A percentile compares a stretch with the other conserved stretches of the same genome.
Evolutionary conservation across 2,888 invertebrate species (phyloP).

Genomic region (Crossocerus cetratus): DNA sequence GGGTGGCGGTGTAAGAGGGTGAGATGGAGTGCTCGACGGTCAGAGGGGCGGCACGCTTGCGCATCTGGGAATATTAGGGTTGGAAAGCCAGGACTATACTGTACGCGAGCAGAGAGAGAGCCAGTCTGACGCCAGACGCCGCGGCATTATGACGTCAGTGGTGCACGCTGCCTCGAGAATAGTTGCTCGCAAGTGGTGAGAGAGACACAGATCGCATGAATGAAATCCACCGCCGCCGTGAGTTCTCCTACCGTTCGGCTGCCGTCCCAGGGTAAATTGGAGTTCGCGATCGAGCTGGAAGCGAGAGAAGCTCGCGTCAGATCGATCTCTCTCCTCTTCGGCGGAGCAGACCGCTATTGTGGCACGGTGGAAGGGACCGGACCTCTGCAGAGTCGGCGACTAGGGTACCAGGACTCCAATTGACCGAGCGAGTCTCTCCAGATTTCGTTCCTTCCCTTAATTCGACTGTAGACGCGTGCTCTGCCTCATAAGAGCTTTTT

Average conservation of each 20-base stretch:
- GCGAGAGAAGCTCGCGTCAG: too few relatives aligned
- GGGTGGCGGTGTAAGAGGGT: not conserved
- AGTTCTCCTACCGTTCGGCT: not conserved
- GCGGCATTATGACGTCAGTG: slow-evolving; percentile 74
- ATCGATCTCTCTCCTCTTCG: too few relatives aligned
- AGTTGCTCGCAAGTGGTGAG: slow-evolving; percentile 49
- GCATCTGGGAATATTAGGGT: slow-evolving; percentile 19
- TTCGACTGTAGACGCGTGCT: too few relatives aligned
- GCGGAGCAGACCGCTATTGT: too few relatives aligned
- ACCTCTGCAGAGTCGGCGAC: too few relatives aligned
- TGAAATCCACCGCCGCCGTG: slow-evolving; percentile 51
- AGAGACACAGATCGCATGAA: slow-evolving; percentile 55
- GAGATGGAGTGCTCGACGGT: slow-evolving; percentile 20
- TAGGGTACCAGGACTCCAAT: too few relatives aligned
- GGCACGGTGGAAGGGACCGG: too few relatives aligned
- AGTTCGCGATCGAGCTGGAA: too few relatives aligned
- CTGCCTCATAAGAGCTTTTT: too few relatives aligned
- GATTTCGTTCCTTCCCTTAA: too few relatives aligned
- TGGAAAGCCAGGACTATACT: slow-evolving; percentile 44
- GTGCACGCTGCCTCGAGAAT: slow-evolving; percentile 58
- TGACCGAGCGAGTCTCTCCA: too few relatives aligned
- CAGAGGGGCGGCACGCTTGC: slow-evolving; percentile 49
- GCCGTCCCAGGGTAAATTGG: not conserved
- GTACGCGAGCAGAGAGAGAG: slow-evolving; percentile 44
- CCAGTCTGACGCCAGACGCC: slow-evolving; percentile 76